Evolutionary conservation across 2,797 vertebrate species (phyloP), one percentile per base, ranked within the genome.

Genomic region (Lithobates pipiens): DNA sequence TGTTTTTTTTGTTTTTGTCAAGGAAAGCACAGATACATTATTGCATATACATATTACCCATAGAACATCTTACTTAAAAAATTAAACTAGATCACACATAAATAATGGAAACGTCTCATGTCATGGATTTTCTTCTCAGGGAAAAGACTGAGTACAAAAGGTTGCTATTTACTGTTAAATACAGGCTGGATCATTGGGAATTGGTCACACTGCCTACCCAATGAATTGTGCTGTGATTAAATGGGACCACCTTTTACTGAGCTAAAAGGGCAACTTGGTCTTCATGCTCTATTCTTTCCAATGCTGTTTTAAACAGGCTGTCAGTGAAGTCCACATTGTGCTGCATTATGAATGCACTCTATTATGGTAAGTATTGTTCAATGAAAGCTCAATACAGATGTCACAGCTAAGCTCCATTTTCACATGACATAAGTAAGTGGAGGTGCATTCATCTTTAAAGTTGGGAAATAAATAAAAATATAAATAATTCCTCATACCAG

Each of bases 341-440:
- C 91, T 93, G 93, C 94, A 94, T 95, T 95, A 94, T 94, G 94
- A 93, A 94, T 93, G 94, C 94, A 94, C 92, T 93, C 94, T 95
- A 94, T 87, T 94, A 94, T 95, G 91, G 92, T 90, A 90, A 93
- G 75, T 89, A 93, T 95, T 95, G 94, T 94, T 91, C 90, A 29
- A 90, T 73, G 88, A 92, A 91, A 91, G 92, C 92, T 94, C 92
- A 92, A 93, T 92, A 92, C 94, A 91, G 92, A 90, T 92, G 92
- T 93, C 91, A 93, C 90, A 93, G 93, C 92, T 90, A 88, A 91
- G 92, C 94, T 93, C 93, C 93, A 93, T 93, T 93, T 91, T 87
- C 81, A 87, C 71, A 77, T 87, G 75, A 87, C 86, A 70, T 79
- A 78, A 80, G 67, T 39, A 65, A 86, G 73, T 32, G 23, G 73